phyloP scores from a whole-genome alignment of 2,888 invertebrate species.

The Smittia aterrima region DNA sequence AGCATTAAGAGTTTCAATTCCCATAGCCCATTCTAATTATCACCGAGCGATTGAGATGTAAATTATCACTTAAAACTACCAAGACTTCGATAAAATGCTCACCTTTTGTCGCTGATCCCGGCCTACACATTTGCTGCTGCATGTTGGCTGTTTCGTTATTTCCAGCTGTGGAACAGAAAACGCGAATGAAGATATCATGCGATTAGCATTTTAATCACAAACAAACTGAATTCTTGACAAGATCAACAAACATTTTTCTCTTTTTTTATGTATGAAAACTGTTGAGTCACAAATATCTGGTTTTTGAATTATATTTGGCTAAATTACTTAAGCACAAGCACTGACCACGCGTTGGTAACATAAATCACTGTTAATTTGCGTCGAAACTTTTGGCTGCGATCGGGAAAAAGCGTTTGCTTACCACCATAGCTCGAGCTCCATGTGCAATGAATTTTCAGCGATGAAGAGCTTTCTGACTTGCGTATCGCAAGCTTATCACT shows the following conservation, averaged over 20 bases:
- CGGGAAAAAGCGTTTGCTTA: slow-evolving; percentile 3
- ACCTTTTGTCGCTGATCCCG: slow-evolving; percentile 40
- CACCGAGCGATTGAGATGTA: too few relatives aligned
- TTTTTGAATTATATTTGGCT: too few relatives aligned
- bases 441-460: slow-evolving; percentile 20
- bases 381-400: not conserved
- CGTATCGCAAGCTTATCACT: slow-evolving; percentile 23
- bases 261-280: not conserved
- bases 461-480: slow-evolving; percentile 19
- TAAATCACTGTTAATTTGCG: too few relatives aligned
- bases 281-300: not conserved
- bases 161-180: slow-evolving; percentile 26
- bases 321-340: too few relatives aligned
- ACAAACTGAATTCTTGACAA: not conserved
- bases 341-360: too few relatives aligned
- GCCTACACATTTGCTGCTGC: slow-evolving; percentile 39
- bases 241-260: slow-evolving; percentile 1
- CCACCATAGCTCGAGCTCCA: not conserved
- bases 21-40: slow-evolving; percentile 20
- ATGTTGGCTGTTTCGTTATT: slow-evolving; percentile 35
- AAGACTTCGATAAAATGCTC: not conserved
- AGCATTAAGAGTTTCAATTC: not conserved
- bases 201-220: not conserved
- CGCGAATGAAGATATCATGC: not conserved
- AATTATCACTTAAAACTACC: not conserved